Base-by-base conservation (phyloP, 2,113 vertebrate genomes). In the Microtus pennsylvanicus region DNA sequence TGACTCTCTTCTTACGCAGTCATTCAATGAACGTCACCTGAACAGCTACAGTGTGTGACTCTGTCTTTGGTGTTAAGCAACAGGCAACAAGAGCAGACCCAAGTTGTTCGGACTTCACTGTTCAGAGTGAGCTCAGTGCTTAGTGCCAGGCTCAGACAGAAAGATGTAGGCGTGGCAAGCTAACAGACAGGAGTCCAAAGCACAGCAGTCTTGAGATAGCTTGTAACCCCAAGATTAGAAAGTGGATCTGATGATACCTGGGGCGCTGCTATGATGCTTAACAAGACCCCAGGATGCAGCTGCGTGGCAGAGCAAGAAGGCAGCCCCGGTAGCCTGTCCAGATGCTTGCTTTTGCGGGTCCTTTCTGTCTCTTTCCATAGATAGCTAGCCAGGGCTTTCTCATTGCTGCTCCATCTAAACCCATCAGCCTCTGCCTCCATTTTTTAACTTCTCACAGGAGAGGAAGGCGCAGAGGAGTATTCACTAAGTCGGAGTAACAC, bases 361-460 rank as follows among this genome's bases (percentile, higher is more conserved):
- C 33, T 77, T 69, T 38, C 22, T 58, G 33, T 74, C 78, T 92
- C 58, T 65, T 21, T 91, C 90, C 78, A 17, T 75, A 83, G 69
- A 55, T 77, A 81, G 30, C 58, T 87, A 69, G 1, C 42, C 24
- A 81, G 77, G 69, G 35, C 10, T 70, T 42, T 35, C 21, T 69
- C 55, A 55, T 81, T 50, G 26, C 42, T 72, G 38, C 50, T 72
- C 81, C 77, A 81, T 88, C 70, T 61, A 70, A 87, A 87, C n/a
- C 76, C 12, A 7, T 85, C 58, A 63, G 13, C 52, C 14, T 83
- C 55, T 88, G 72, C 82, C 93, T 94, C 30, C 35, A 8, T 82
- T 81, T 80, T 94, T 88, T 52, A 69, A 76, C 58, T 80, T 76
- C 70, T 93, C 72, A 93, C 78, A 94, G 88, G 85, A 80, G 30